These are phyloP conservation scores for Spongilla lacustris DNA, from an alignment of 37 sponge, comb jelly and placozoan genomes.

Conservation along the genomic window DNA sequence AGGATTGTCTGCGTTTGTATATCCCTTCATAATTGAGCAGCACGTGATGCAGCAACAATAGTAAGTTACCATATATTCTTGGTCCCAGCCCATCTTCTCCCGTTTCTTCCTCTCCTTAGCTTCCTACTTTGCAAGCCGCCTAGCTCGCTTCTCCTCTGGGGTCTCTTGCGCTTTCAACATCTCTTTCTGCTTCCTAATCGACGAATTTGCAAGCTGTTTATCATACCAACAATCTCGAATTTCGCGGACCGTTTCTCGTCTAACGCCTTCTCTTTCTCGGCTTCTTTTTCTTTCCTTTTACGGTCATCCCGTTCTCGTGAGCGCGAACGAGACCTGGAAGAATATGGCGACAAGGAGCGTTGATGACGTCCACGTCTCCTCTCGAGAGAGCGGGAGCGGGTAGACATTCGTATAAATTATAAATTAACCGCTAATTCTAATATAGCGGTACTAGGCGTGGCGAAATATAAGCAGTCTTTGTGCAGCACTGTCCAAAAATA, in stretches of 20 bases:
- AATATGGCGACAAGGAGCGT: background rate
- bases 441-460: too few relatives aligned
- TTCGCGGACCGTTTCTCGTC: background rate
- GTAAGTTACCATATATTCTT: slow-evolving; percentile 69
- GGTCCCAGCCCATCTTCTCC: slow-evolving; percentile 79
- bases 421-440: background rate
- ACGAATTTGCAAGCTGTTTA: background rate
- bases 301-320: background rate
- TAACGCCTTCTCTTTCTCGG: background rate
- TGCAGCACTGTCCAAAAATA: too few relatives aligned
- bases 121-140: slow-evolving; percentile 80
- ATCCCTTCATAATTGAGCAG: slow-evolving; percentile 42
- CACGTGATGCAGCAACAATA: background rate
- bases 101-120: slow-evolving; percentile 51
- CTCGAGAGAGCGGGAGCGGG: background rate
- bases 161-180: slow-evolving; percentile 79
- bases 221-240: too few relatives aligned
- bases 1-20: slow-evolving; percentile 92
- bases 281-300: background rate
- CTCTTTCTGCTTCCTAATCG: slow-evolving; percentile 75
- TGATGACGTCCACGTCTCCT: background rate
- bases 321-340: background rate
- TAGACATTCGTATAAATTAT: background rate
- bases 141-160: slow-evolving; percentile 78
- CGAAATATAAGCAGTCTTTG: too few relatives aligned